These are phyloP conservation scores for Clarias fuscus DNA, from an alignment of 2,797 vertebrate species.

Conservation along the genomic window DNA sequence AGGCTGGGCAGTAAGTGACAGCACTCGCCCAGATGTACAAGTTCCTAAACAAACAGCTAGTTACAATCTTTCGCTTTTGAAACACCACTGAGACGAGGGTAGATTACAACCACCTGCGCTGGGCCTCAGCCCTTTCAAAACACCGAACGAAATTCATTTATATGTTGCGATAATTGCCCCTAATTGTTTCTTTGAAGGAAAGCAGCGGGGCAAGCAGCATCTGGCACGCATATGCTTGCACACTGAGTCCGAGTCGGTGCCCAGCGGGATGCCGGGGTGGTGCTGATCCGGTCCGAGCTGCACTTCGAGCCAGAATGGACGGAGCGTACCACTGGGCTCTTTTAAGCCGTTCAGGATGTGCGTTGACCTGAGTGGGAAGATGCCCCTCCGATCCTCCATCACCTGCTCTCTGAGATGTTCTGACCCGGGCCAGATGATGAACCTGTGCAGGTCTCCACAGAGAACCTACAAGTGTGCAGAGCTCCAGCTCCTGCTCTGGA, in stretches of 20 bases:
- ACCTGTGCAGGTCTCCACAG: conserved; percentile 20
- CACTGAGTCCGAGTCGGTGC: conserved; percentile 44
- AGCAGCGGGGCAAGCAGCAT: conserved; percentile 64
- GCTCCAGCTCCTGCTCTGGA: conserved; percentile 39
- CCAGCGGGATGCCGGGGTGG: conserved; percentile 62
- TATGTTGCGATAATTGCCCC: conserved; percentile 78
- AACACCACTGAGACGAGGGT: conserved; percentile 62
- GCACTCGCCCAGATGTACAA: conserved; percentile 72
- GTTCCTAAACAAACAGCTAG: conserved; percentile 74
- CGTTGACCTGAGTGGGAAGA: conserved; percentile 51
- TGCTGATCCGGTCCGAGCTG: conserved; percentile 56
- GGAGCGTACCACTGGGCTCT: background rate
- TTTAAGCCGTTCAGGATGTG: conserved; percentile 51
- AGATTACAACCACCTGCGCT: conserved; percentile 81
- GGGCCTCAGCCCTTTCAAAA: conserved; percentile 58
- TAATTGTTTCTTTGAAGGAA: conserved; percentile 82
- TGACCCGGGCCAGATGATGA: background rate
- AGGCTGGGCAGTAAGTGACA: conserved; percentile 35
- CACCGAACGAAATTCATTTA: conserved; percentile 80
- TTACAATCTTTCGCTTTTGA: conserved; percentile 57
- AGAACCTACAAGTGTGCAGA: background rate
- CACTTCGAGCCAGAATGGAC: conserved; percentile 55
- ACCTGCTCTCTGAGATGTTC: conserved; percentile 14
- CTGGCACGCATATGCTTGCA: conserved; percentile 72
- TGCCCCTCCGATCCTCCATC: conserved; percentile 28